Percentiles rank a stretch among this genome's conserved stretches.
Conservation (phyloP, 2,113 vertebrate genomes). For the Riparia riparia region DNA sequence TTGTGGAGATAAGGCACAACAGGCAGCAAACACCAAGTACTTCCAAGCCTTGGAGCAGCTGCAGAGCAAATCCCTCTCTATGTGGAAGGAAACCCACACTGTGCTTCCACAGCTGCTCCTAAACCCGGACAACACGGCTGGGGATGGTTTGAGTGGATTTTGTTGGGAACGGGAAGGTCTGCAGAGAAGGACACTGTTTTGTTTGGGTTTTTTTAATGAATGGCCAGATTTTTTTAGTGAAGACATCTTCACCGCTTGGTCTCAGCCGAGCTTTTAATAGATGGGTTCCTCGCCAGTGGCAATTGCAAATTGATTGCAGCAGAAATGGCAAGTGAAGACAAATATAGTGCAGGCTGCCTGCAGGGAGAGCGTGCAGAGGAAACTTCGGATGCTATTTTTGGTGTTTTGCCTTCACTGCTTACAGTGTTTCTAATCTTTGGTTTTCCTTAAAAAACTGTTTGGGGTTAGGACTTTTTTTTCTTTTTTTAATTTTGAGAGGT, state of each 20-base stretch:
- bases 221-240: slow-evolving; percentile 2
- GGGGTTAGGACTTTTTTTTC: neutral
- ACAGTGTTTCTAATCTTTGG: neutral
- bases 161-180: neutral
- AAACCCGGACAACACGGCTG: fast-evolving
- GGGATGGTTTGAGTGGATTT: neutral
- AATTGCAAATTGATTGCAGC: slow-evolving; percentile 57
- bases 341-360: slow-evolving; percentile 66
- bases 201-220: neutral
- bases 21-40: neutral
- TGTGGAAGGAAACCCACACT: fast-evolving
- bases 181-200: neutral
- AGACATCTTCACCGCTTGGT: neutral
- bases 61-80: neutral
- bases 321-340: slow-evolving; percentile 69
- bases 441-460: neutral
- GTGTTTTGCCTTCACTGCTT: slow-evolving; percentile 30
- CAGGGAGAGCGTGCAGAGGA: neutral
- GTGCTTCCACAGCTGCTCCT: neutral
- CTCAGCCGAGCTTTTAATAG: slow-evolving; percentile 39
- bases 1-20: neutral
- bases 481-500: neutral
- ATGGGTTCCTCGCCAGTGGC: slow-evolving; percentile 50
- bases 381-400: slow-evolving; percentile 34
- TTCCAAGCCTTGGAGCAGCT: neutral